Conservation (phyloP, 2,797 vertebrate genomes). For the Macrochelys suwanniensis region DNA sequence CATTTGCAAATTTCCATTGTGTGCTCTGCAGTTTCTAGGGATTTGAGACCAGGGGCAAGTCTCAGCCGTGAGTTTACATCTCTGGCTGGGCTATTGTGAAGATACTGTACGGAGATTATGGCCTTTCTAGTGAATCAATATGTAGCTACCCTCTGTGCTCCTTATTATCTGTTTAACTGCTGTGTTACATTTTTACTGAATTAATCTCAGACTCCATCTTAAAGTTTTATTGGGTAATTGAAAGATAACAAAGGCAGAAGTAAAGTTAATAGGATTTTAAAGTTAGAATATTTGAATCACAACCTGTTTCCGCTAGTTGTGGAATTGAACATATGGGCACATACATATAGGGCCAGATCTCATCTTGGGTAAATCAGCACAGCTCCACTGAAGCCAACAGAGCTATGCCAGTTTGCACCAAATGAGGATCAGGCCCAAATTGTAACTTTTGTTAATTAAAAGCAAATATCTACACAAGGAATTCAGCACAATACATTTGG, state of each 20-base stretch:
- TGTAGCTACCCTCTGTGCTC: not conserved
- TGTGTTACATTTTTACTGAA: not conserved
- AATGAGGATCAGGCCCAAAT: not conserved
- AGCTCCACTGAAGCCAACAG: not conserved
- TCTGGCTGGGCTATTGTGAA: not conserved
- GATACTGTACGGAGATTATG: not conserved
- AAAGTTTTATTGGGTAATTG: constrained; percentile 17
- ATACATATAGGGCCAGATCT: accelerated
- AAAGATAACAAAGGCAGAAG: constrained; percentile 20
- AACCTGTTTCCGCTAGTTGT: not conserved
- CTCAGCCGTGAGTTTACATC: not conserved
- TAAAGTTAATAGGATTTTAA: not conserved
- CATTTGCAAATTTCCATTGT: constrained; percentile 48
- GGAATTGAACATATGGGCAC: not conserved
- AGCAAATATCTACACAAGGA: not conserved
- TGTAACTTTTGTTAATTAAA: not conserved
- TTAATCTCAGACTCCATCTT: not conserved
- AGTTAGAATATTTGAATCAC: not conserved
- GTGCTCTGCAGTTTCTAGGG: constrained; percentile 13
- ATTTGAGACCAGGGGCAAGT: constrained; percentile 9
- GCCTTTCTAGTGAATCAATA: constrained; percentile 16
- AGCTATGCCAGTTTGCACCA: not conserved
- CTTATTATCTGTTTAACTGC: not conserved
- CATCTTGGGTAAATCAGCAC: not conserved
- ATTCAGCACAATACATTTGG: not conserved